Conservation (phyloP, 2,113 vertebrate genomes). For the Felis chaus region DNA sequence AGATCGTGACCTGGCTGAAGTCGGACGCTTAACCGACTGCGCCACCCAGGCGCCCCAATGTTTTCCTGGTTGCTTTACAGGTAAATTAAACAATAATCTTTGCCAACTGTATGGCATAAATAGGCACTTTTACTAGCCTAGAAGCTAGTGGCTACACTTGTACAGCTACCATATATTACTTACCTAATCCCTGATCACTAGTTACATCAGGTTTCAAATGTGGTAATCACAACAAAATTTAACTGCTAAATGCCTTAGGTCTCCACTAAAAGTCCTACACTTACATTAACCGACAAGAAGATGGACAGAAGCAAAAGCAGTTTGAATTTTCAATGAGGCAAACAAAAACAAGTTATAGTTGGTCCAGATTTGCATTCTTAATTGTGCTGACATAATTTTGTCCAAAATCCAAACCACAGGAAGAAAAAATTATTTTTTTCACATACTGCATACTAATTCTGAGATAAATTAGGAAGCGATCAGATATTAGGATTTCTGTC, state of each 20-base stretch:
- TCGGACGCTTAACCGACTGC: too few species aligned
- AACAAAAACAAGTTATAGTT: constrained; percentile 17
- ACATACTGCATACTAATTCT: neutral
- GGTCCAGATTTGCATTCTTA: neutral
- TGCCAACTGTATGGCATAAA: neutral
- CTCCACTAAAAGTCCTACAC: neutral
- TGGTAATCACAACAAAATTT: constrained; percentile 38
- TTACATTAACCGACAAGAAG: neutral
- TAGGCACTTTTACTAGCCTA: neutral
- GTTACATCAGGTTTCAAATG: constrained; percentile 31
- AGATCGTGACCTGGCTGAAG: too few species aligned
- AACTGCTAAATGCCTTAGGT: neutral
- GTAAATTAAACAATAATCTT: neutral
- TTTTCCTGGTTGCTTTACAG: neutral
- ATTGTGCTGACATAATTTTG: neutral
- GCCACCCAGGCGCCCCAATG: neutral
- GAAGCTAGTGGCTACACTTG: neutral
- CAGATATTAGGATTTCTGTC: neutral
- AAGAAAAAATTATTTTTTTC: neutral
- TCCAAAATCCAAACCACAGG: neutral
- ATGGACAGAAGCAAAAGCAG: neutral
- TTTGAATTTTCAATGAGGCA: constrained; percentile 1
- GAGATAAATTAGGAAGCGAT: neutral
- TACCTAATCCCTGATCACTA: neutral
- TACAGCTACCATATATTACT: neutral